Percentiles rank a stretch among this genome's conserved stretches.
Conservation (phyloP, 2,888 invertebrate species). For the Graphium colonna region DNA sequence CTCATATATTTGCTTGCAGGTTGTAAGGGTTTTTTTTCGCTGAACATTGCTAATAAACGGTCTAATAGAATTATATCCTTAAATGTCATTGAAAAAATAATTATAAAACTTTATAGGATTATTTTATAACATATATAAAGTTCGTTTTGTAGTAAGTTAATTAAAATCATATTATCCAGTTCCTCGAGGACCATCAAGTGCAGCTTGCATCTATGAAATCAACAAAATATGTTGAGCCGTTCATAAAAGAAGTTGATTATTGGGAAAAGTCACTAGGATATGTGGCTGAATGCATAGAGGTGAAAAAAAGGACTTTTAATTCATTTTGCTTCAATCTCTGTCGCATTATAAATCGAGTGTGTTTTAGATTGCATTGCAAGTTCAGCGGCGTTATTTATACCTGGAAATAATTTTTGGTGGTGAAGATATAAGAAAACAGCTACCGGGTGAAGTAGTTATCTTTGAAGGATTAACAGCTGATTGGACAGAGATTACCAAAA, state of each 20-base stretch:
- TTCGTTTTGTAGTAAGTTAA: no score
- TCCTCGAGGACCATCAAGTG: slow-evolving; percentile 91
- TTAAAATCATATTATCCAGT: no score
- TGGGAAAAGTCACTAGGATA: slow-evolving; percentile 93
- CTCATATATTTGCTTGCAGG: no score
- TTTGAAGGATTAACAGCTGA: slow-evolving; percentile 86
- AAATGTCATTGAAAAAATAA: no score
- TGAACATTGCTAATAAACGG: no score
- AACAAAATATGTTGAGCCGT: slow-evolving; percentile 92
- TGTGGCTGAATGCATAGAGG: slow-evolving; percentile 90
- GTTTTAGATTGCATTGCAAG: slow-evolving; percentile 82
- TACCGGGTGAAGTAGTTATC: slow-evolving; percentile 87
- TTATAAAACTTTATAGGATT: no score
- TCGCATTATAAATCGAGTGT: no score
- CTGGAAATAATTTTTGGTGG: slow-evolving; percentile 93
- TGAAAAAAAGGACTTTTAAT: slow-evolving; percentile 33
- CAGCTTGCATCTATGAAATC: slow-evolving; percentile 93
- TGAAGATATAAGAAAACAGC: slow-evolving; percentile 91
- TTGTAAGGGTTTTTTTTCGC: no score
- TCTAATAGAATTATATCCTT: no score
- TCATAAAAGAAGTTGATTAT: slow-evolving; percentile 89
- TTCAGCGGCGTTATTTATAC: slow-evolving; percentile 92
- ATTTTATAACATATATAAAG: no score
- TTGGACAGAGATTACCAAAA: slow-evolving; percentile 84
- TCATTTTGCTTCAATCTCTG: no score